Conservation (phyloP, 2,113 vertebrate genomes). For the Malurus alboscapulatus region DNA sequence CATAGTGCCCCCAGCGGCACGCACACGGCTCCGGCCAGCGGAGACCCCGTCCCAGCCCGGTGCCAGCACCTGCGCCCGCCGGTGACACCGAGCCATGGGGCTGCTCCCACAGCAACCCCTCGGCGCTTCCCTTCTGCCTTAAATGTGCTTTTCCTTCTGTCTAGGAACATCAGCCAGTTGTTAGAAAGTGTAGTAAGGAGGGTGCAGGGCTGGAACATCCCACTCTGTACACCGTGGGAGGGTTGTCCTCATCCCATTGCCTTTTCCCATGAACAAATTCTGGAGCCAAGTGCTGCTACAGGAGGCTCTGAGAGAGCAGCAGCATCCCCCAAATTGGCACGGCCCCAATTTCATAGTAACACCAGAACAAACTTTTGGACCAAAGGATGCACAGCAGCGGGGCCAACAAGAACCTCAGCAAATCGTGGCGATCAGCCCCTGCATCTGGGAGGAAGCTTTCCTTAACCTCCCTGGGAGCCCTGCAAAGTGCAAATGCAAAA, state of each 20-base stretch:
- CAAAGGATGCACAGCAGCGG: not conserved
- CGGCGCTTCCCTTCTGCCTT: not conserved
- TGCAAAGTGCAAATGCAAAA: not conserved
- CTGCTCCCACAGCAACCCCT: not conserved
- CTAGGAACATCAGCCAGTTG: conserved; percentile 6
- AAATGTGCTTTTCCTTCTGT: not conserved
- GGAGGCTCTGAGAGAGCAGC: not conserved
- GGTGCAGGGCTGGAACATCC: not conserved
- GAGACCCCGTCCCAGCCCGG: not conserved
- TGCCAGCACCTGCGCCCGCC: not conserved
- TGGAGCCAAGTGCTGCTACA: not conserved
- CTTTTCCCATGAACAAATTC: not conserved
- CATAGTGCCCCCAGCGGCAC: conserved; percentile 54
- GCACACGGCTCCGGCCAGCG: not conserved
- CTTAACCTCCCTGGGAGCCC: not conserved
- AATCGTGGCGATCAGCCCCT: not conserved
- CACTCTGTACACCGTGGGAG: not conserved
- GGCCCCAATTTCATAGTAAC: not conserved
- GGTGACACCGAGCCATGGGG: not conserved
- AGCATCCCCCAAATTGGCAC: not conserved
- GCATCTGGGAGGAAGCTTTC: not conserved
- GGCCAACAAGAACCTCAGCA: not conserved
- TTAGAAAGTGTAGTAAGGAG: not conserved
- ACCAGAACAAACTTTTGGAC: not conserved
- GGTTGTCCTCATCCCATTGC: not conserved